Base-by-base conservation (phyloP, 2,113 vertebrate genomes). In the Stegastes partitus region DNA sequence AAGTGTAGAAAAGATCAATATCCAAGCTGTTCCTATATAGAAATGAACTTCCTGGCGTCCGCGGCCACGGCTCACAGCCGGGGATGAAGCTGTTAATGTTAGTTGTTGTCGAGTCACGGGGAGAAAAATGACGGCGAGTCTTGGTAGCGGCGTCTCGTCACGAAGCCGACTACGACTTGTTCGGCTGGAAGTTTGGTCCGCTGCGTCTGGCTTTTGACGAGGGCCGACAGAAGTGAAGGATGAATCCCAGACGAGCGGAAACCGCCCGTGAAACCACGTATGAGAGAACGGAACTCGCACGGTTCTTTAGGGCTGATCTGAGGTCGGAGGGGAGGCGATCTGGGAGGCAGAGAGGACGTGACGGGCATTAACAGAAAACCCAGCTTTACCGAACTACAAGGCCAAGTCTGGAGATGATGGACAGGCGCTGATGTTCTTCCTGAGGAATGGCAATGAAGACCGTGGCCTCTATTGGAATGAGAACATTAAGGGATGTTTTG, bases 371-470 rank as follows among this genome's bases (percentile, higher is more conserved):
- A 58, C 66, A 31, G 21, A 37, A n/a, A n/a, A n/a, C n/a, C n/a
- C 5, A 6, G 16, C 7, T 63, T 49, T 23, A n/a, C n/a, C 26
- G 44, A 16, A 53, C 42, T 28, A 25, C 21, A 11, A 55, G 6
- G 26, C 44, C 50, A 37, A 23, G 31, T 34, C 31, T 34, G 6
- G 31, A 23, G 45, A 16, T 23, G 59, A 65, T 19, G 2, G 68
- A 70, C 59, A 50, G 59, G 42, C 18, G 15, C 18, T 21, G 22
- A n/a, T 23, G 23, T 7, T 51, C 11, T 51, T 58, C 34, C 21
- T 71, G 11, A 51, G 51, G 44, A 79, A 79, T 50, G 55, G 25
- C 51, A 79, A 39, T 64, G 25, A 66, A 66, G 44, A 51, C 21
- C 42, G 10, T 56, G 18, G 51, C 39, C 22, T 70, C 26, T 26